Base-by-base conservation (phyloP, 2,113 vertebrate species). In the Abramis brama region DNA sequence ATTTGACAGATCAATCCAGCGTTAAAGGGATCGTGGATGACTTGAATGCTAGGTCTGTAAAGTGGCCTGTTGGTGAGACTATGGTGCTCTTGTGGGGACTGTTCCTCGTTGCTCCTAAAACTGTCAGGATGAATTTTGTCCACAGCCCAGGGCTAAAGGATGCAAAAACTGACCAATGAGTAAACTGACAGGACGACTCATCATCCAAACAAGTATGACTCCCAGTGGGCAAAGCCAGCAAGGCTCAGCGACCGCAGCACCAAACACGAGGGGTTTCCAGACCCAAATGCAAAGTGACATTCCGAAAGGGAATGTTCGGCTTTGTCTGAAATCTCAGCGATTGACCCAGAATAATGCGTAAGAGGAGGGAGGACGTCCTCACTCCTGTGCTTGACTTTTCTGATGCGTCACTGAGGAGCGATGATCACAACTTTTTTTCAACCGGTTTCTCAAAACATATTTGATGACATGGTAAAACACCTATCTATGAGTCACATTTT, bases 161-260 rank as follows among this genome's bases (percentile, higher is more conserved):
- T 89, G 91, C 90, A 90, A 90, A 89, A 94, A 95, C 89, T 93
- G 93, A 94, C 93, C 93, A 92, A 90, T 89, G 92, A 93, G 88
- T 92, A 90, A 93, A 92, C 91, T 93, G 93, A 94, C 92, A 94
- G 91, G 90, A 91, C 91, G 59, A 84, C 87, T 94, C 92, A 93
- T 86, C 89, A 87, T 92, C 90, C 87, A 85, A 84, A 73, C 50
- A 79, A 83, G 50, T 85, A 85, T 64, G 55, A 76, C 80, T 87
- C 55, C 79, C 70, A 83, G 57, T 89, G 86, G 75, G 57, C 70
- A 79, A 89, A 25, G 80, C 83, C 75, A 77, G 79, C 27, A n/a
- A 90, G 30, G 70, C 59, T 52, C 50, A 13, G 78, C 85, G 45
- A 81, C 36, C 30, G n/a, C 68, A 73, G 66, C 86, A 89, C 91